Evolutionary conservation across 2,888 invertebrate species (phyloP), one percentile per base, ranked within the genome.

Genomic region (Arrhopalites spinosus): DNA sequence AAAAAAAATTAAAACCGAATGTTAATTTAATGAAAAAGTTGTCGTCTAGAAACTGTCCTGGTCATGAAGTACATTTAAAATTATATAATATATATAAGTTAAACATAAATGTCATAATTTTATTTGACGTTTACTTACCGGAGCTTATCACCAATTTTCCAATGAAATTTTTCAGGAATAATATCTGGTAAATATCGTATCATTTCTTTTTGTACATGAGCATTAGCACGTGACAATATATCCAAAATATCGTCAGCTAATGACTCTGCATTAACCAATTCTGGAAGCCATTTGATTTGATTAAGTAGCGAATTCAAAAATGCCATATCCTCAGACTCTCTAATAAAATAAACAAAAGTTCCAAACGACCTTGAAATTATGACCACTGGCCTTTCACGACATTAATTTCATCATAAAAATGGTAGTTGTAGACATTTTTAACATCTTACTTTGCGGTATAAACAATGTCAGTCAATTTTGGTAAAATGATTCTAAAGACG

Each of bases 221-320:
- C 45, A 27, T 68, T 68, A 25, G 74, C 67, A 20, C 59, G 53
- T n/a, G n/a, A n/a, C n/a, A 74, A 45, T 29, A 74, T 45, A 17
- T 68, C 68, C 20, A 74, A 45, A 1, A 74, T n/a, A 20, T 61
- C 74, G 45, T 69, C 61, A 13, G 74, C 68, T 1, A 74, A 2
- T 27, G 27, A 27, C 17, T 59, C 68, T 27, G 43, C 74, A 30
- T 74, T 47, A 23, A 59, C n/a, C 20, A 74, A 29, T 27, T 74
- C 23, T 1, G 74, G 74, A 8, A 74, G 61, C 74, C 74, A 74
- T 30, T 74, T 74, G n/a, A 74, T 17, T 53, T 74, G 74, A 45
- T 68, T 68, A 1, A 74, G 23, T 20, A 74, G 25, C n/a, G n/a
- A 1, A 0, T 20, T 50, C 3, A 74, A 74, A 47, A 61, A 69